phyloP scores from a whole-genome alignment of 2,113 vertebrate genomes.

The Talpa occidentalis region DNA sequence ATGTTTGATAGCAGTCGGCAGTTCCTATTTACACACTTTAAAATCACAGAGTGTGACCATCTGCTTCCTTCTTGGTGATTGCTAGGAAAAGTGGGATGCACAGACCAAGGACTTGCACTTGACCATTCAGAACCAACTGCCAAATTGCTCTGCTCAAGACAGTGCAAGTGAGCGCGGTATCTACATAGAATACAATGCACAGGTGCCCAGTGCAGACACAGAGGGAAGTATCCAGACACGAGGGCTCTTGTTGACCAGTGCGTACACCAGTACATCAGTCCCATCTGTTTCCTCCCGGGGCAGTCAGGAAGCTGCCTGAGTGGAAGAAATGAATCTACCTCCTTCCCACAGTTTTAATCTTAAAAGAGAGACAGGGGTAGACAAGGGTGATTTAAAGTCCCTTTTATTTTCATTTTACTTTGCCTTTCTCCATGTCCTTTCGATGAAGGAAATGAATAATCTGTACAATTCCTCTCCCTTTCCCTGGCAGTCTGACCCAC shows the following conservation, averaged over 20 bases:
- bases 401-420: constrained; percentile 67
- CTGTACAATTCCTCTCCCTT: not conserved
- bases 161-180: constrained; percentile 77
- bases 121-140: constrained; percentile 78
- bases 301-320: constrained; percentile 72
- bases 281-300: constrained; percentile 81
- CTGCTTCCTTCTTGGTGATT: constrained; percentile 81
- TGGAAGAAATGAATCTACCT: constrained; percentile 68
- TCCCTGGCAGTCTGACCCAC: constrained; percentile 27
- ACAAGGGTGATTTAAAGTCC: constrained; percentile 57
- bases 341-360: constrained; percentile 58
- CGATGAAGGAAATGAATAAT: not conserved
- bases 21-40: constrained; percentile 84
- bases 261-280: constrained; percentile 43
- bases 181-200: constrained; percentile 35
- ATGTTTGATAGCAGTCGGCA: constrained; percentile 80
- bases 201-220: constrained; percentile 66
- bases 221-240: constrained; percentile 69
- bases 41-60: constrained; percentile 80
- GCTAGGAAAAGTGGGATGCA: constrained; percentile 75
- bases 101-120: constrained; percentile 76
- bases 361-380: constrained; percentile 53
- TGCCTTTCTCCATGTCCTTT: constrained; percentile 73
- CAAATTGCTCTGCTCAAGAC: constrained; percentile 72
- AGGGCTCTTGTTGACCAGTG: constrained; percentile 44